Conservation (phyloP, 2,888 invertebrate species). For the Pemphredon lugubris region DNA sequence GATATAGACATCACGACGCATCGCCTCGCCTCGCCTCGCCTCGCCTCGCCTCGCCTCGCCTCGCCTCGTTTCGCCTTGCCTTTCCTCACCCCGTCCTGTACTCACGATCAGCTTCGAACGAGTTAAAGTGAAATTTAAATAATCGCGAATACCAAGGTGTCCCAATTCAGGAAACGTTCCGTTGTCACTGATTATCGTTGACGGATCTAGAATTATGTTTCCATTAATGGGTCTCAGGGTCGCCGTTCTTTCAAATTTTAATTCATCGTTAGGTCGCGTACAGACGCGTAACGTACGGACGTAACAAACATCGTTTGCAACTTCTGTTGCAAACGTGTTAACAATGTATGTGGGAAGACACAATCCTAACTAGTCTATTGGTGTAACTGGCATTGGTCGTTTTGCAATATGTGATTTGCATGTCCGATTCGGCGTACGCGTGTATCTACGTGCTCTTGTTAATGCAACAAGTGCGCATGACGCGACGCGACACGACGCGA, state of each 20-base stretch:
- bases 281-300: too few relatives aligned
- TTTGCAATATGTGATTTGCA: too few relatives aligned
- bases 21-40: not conserved
- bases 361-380: too few relatives aligned
- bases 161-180: not conserved
- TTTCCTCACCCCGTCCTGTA: slow-evolving; percentile 10
- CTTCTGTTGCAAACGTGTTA: too few relatives aligned
- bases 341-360: too few relatives aligned
- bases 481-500: too few relatives aligned
- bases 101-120: slow-evolving; percentile 10
- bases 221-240: slow-evolving; percentile 2
- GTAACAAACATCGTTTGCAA: too few relatives aligned
- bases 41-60: not conserved
- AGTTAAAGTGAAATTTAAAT: slow-evolving; percentile 48
- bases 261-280: not conserved
- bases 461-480: too few relatives aligned
- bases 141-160: slow-evolving; percentile 16
- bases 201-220: slow-evolving; percentile 5
- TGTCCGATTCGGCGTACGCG: too few relatives aligned
- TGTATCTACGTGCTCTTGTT: too few relatives aligned
- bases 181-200: not conserved
- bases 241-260: not conserved
- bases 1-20: not conserved
- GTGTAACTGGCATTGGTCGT: too few relatives aligned
- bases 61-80: not conserved